phyloP scores from a whole-genome alignment of 2,888 invertebrate genomes.

The Tuberolachnus salignus region DNA sequence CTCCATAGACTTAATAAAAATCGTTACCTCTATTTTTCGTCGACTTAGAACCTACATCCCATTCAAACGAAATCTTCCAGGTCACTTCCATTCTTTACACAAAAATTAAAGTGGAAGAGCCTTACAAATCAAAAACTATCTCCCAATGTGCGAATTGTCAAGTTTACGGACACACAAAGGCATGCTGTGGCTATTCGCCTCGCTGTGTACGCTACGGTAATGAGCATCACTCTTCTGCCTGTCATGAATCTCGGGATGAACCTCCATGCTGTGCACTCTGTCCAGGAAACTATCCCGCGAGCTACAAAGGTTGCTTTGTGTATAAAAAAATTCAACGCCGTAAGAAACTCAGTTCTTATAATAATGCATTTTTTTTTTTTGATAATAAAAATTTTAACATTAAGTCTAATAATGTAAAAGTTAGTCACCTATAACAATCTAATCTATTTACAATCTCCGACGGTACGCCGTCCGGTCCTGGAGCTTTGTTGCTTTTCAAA shows the following conservation, averaged over 20 bases:
- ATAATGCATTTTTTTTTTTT: neutral
- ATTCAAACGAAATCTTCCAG: too few species aligned
- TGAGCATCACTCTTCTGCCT: neutral
- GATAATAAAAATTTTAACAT: neutral
- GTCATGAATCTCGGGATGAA: neutral
- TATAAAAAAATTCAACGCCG: neutral
- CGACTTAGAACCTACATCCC: too few species aligned
- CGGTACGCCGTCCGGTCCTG: neutral
- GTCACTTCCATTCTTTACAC: neutral
- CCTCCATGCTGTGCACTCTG: neutral
- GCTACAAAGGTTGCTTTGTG: neutral
- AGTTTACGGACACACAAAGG: neutral
- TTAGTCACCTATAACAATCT: neutral
- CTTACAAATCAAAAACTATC: too few species aligned
- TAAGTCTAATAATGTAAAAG: slow-evolving; percentile 16
- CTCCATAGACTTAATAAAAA: too few species aligned
- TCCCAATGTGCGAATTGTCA: neutral
- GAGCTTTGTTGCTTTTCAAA: neutral
- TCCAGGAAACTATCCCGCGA: neutral
- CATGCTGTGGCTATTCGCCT: neutral
- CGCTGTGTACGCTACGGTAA: neutral
- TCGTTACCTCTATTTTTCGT: too few species aligned
- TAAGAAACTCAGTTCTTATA: neutral
- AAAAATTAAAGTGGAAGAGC: neutral
- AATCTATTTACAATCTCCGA: neutral